Percentiles rank a stretch among this genome's conserved stretches.
phyloP scores from a whole-genome alignment of 2,797 vertebrate species.

The Vultur gryphus region DNA sequence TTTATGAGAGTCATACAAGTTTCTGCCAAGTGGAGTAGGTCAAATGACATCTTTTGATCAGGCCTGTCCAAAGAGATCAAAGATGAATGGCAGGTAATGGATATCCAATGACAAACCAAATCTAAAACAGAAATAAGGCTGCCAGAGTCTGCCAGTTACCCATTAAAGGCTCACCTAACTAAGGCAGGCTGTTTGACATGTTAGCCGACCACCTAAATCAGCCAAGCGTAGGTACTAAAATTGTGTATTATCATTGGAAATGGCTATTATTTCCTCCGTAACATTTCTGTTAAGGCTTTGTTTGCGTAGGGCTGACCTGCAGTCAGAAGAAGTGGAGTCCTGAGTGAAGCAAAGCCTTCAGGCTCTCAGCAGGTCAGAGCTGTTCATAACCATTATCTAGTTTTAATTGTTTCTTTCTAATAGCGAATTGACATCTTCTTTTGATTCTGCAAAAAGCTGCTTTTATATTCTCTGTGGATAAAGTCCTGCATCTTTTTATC shows the following conservation, averaged over 20 bases:
- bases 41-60: constrained; percentile 99
- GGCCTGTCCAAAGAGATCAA: constrained; percentile 99
- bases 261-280: constrained; percentile 99
- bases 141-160: constrained; percentile 98
- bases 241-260: constrained; percentile 99
- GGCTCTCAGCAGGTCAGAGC: constrained; percentile 68
- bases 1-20: constrained; percentile 97
- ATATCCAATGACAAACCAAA: constrained; percentile 95
- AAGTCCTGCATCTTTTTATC: neutral
- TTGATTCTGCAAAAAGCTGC: constrained; percentile 33
- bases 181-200: constrained; percentile 88
- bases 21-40: constrained; percentile 97
- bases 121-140: constrained; percentile 97
- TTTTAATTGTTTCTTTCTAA: constrained; percentile 66
- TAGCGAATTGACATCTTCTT: constrained; percentile 49
- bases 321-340: constrained; percentile 63
- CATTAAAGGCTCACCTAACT: constrained; percentile 93
- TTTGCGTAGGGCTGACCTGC: constrained; percentile 76
- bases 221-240: constrained; percentile 90
- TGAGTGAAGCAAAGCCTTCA: constrained; percentile 56
- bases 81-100: constrained; percentile 98
- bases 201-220: constrained; percentile 93
- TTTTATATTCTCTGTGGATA: neutral
- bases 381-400: constrained; percentile 65
- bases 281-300: constrained; percentile 94